Evolutionary conservation across 2,113 vertebrate genomes (phyloP).

Genomic region (Clarias batrachus): DNA sequence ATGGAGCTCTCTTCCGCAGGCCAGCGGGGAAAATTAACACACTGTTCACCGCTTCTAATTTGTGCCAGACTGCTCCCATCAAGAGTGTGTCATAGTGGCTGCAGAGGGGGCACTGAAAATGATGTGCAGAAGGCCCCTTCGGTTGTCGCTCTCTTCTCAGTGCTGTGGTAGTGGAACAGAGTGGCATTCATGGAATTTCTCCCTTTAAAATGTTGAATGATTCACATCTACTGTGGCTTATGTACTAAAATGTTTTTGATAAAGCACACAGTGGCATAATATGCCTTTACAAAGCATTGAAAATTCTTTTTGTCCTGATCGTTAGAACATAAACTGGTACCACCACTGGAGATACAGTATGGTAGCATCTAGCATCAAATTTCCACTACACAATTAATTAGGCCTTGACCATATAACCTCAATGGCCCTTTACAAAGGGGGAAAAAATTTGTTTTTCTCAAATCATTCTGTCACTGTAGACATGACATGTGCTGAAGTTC

Average conservation of each 20-base stretch:
- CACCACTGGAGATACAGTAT: not conserved
- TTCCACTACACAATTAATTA: not conserved
- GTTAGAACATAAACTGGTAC: not conserved
- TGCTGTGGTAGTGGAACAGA: slow-evolving; percentile 8
- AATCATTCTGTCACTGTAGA: slow-evolving; percentile 70
- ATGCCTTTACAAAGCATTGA: not conserved
- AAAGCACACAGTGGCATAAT: not conserved
- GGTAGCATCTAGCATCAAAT: not conserved
- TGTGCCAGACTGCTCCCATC: slow-evolving; percentile 54
- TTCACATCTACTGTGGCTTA: not conserved
- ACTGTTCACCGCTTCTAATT: slow-evolving; percentile 59
- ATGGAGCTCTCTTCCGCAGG: slow-evolving; percentile 36
- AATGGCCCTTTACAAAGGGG: not conserved
- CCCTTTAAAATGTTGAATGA: not conserved
- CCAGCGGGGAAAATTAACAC: slow-evolving; percentile 51
- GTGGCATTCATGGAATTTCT: not conserved
- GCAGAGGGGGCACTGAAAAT: slow-evolving; percentile 50
- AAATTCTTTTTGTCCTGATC: not conserved
- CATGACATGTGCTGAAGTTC: slow-evolving; percentile 65
- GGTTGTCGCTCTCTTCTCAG: slow-evolving; percentile 54
- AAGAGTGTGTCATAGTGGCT: slow-evolving; percentile 36
- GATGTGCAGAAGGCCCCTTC: slow-evolving; percentile 52
- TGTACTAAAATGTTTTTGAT: not conserved
- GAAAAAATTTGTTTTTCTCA: slow-evolving; percentile 21
- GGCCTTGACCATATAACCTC: not conserved